Conservation (phyloP, 2,113 vertebrate species). For the Lagopus leucura region DNA sequence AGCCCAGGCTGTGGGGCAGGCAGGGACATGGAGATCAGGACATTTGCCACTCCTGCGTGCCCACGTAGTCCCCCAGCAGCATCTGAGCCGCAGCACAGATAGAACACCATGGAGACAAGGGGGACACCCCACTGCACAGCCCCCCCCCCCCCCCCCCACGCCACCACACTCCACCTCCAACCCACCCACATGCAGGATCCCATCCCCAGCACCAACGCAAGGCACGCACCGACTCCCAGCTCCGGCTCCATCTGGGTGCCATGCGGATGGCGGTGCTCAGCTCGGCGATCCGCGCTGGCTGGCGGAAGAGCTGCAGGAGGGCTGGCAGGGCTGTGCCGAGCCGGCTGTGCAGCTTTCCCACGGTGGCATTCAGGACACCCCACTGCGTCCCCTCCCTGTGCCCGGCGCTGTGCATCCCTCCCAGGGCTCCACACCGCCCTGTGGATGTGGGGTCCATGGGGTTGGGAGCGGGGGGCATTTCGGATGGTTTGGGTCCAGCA, state of each 20-base stretch:
- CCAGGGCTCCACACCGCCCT: rapidly evolving
- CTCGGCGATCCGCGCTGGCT: not conserved
- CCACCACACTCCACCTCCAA: not conserved
- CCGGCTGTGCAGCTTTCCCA: slow-evolving; percentile 17
- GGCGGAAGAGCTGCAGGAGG: not conserved
- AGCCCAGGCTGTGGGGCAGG: rapidly evolving
- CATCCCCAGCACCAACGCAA: not conserved
- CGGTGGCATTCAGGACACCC: not conserved
- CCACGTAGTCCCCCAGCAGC: not conserved
- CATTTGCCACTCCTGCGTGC: rapidly evolving
- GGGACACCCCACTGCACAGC: not conserved
- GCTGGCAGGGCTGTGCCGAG: slow-evolving; percentile 9
- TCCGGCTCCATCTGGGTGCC: not conserved
- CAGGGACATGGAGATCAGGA: rapidly evolving
- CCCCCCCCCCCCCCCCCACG: not conserved
- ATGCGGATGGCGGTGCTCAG: not conserved
- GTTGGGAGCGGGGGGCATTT: rapidly evolving
- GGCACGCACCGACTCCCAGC: not conserved
- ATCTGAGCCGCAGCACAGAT: not conserved
- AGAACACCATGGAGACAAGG: not conserved
- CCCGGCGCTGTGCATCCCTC: rapidly evolving
- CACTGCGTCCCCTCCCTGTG: not conserved
- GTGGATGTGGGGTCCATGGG: rapidly evolving
- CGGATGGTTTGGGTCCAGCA: rapidly evolving
- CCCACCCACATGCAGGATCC: not conserved